Conservation (phyloP, 1,140 invertebrate species). For the Eueides isabella region DNA sequence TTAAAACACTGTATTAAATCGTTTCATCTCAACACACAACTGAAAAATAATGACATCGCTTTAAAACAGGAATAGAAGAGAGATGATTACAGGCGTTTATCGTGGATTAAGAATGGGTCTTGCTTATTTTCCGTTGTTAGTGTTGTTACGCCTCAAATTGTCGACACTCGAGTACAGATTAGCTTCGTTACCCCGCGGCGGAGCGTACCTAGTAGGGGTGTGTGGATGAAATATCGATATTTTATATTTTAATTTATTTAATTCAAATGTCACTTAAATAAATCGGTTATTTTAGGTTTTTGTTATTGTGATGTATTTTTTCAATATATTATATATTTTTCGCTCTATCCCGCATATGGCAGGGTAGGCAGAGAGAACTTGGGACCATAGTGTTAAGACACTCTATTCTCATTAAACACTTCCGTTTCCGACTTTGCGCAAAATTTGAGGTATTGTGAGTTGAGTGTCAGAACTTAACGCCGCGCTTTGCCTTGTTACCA, state of each 20-base stretch:
- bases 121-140: constrained; percentile 68
- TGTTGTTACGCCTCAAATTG: constrained; percentile 80
- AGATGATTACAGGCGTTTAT: constrained; percentile 57
- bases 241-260: neutral
- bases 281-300: too few species aligned
- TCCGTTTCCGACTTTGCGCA: too few species aligned
- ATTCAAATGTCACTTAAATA: too few species aligned
- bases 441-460: too few species aligned
- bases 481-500: too few species aligned
- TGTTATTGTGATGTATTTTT: too few species aligned
- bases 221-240: neutral
- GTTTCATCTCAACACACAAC: constrained; percentile 13
- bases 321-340: too few species aligned
- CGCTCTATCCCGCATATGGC: too few species aligned
- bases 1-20: constrained; percentile 8
- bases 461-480: too few species aligned
- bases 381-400: too few species aligned
- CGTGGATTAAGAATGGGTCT: constrained; percentile 60
- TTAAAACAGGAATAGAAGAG: constrained; percentile 28
- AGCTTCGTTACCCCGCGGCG: constrained; percentile 77
- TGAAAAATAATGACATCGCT: constrained; percentile 23
- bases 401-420: too few species aligned
- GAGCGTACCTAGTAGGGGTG: constrained; percentile 66
- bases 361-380: too few species aligned
- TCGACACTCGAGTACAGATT: constrained; percentile 80